Evolutionary conservation across 2,888 invertebrate species (phyloP), one percentile per base, ranked within the genome.

Genomic region (Leucophora obtusa): DNA sequence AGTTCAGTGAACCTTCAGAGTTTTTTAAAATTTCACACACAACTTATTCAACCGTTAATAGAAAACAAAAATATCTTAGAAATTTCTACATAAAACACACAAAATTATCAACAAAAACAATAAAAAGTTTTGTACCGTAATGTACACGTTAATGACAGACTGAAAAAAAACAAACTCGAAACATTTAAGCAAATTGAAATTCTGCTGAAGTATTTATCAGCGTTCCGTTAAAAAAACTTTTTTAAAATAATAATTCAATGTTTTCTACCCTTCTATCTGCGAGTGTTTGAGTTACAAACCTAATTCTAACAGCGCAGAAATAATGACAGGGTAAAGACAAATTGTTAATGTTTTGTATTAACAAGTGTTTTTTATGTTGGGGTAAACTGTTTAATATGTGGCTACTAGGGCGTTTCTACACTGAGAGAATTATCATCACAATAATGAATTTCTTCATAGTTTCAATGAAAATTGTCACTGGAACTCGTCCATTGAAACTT

Each of bases 1-100:
- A 60, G 79, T 79, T 79, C 79, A 75, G 15, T 62, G 74, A 75
- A 70, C 76, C 53, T 24, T 59, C 11, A 11, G 18, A 1, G 9
- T 38, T 35, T n/a, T 51, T 70, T 66, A 2, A 33, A 81, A 82
- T 74, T 79, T 83, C 70, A 76, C 76, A 79, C 79, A 56, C 53
- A 79, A 69, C 62, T 71, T 60, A 79, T 70, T 77, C 70, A 82
- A 77, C 68, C 74, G 69, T 69, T 65, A 77, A 73, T 56, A 66
- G 62, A 62, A 58, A 65, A 15, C n/a, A 47, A 74, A 60, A 9
- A 10, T 76, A 60, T 54, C 59, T 82, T 51, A 47, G 33, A 65
- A 69, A 74, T 73, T 70, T 68, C 60, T 59, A 54, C 51, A 35
- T 21, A 59, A 53, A 21, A n/a, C n/a, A 43, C 11, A 59, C 17